Evolutionary conservation across 2,113 vertebrate species (phyloP), one percentile per base, ranked within the genome.

Genomic region (Anguilla rostrata): DNA sequence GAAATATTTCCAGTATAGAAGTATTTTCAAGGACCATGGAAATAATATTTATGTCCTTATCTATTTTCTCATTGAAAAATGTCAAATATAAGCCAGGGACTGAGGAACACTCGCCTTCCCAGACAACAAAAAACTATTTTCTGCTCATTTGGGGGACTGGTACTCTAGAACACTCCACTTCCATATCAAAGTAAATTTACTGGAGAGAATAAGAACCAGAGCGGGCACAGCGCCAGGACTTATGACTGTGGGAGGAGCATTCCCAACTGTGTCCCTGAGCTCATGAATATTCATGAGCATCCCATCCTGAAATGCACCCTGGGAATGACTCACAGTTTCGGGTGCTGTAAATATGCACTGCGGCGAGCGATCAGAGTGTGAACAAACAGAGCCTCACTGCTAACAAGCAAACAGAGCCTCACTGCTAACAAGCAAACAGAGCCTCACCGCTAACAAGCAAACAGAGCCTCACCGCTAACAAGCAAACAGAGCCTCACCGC

Each of bases 231-330:
- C 29, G 5, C 12, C 3, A 12, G 6, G 12, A 41, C 39, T 41
- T 80, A 0, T 41, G 39, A 22, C 8, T 20, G 34, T 40, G 39
- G 39, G 34, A 15, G 39, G 39, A 39, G 40, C 1, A 9, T 26
- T 41, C 12, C 78, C 15, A 5, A 22, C 81, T 84, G 43, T 85
- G 49, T 22, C 26, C 34, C 81, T 39, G 84, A 46, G 29, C 46
- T 49, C 29, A 88, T 88, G 81, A 88, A 86, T 88, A 88, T 88
- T 39, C 75, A 78, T 78, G 78, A 20, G 4, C 39, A 20, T 9
- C 11, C 78, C 39, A 14, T 39, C n/a, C 71, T 75, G 71, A 75
- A 75, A 75, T 34, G n/a, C 11, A 75, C 71, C n/a, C 71, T 75
- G 71, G n/a, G 26, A 29, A 75, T 75, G 71, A 75, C 11, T 75